phyloP scores from a whole-genome alignment of 1,140 invertebrate genomes.

The Probaryconus sp. region DNA sequence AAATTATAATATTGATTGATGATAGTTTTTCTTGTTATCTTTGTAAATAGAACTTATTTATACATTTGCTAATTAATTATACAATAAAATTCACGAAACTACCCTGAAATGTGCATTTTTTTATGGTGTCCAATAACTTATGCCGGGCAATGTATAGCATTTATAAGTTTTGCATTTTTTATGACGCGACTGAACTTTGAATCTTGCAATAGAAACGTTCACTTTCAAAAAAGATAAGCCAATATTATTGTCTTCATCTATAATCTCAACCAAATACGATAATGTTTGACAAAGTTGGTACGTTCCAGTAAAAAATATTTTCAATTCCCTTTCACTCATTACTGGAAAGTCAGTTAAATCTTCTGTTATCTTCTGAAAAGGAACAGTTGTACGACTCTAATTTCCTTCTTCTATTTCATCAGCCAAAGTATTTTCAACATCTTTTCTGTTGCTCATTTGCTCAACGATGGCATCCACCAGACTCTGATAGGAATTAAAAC shows the following conservation, averaged over 20 bases:
- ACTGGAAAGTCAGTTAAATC: constrained; percentile 53
- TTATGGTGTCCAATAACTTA: no score
- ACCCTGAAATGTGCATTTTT: no score
- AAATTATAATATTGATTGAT: no score
- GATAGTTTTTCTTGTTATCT: no score
- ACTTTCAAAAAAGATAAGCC: constrained; percentile 33
- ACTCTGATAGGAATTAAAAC: constrained; percentile 8
- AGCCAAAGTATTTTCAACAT: constrained; percentile 38
- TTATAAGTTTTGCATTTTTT: constrained; percentile 45
- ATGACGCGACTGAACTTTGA: constrained; percentile 46
- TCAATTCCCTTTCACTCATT: constrained; percentile 43
- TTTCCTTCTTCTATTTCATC: constrained; percentile 35
- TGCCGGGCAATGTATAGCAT: constrained; percentile 30
- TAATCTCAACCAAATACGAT: constrained; percentile 54
- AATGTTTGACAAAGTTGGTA: constrained; percentile 49
- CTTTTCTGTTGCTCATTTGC: constrained; percentile 14
- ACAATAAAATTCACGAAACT: no score
- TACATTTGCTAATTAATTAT: no score
- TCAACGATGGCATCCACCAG: constrained; percentile 9
- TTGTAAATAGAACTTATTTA: no score
- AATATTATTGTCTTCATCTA: constrained; percentile 40
- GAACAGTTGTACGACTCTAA: no score
- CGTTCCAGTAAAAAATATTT: constrained; percentile 49
- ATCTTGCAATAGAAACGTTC: constrained; percentile 39
- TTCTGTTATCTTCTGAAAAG: constrained; percentile 9